These are phyloP conservation scores for Cristatella mucedo DNA, from an alignment of 2,888 invertebrate species.

Conservation along the genomic window DNA sequence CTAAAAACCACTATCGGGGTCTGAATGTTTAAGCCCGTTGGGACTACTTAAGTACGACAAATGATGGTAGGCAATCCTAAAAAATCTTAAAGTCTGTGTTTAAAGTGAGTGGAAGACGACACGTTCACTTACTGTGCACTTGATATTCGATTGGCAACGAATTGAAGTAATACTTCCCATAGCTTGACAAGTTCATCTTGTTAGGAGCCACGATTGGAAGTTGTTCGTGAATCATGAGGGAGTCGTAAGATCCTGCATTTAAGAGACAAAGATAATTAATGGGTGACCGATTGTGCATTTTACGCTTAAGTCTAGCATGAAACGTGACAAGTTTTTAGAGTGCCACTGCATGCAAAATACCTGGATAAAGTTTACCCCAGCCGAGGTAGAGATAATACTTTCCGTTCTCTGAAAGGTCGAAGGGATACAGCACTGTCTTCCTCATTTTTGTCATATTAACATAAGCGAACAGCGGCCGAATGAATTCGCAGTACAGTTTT, in stretches of 20 bases:
- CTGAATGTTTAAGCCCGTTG: too few species aligned
- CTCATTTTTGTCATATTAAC: background rate
- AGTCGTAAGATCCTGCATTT: background rate
- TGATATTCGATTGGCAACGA: background rate
- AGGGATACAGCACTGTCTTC: too few species aligned
- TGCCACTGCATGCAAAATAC: too few species aligned
- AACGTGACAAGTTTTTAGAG: too few species aligned
- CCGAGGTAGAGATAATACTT: constrained; percentile 4
- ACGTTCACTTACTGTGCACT: constrained; percentile 7
- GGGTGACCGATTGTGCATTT: too few species aligned
- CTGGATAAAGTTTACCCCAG: constrained; percentile 3
- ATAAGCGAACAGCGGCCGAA: background rate
- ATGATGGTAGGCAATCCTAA: background rate
- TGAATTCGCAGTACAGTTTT: constrained; percentile 2
- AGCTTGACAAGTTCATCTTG: background rate
- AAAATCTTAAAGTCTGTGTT: background rate
- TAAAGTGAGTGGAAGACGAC: too few species aligned
- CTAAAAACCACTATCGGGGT: too few species aligned
- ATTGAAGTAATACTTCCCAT: background rate
- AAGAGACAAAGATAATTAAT: too few species aligned
- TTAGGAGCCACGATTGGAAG: background rate
- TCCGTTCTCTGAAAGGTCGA: too few species aligned
- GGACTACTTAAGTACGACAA: too few species aligned
- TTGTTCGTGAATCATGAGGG: background rate
- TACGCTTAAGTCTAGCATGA: too few species aligned